Percentiles rank a stretch among this genome's conserved stretches.
phyloP scores from a whole-genome alignment of 2,888 invertebrate genomes.

The Ennomos quercinarius region DNA sequence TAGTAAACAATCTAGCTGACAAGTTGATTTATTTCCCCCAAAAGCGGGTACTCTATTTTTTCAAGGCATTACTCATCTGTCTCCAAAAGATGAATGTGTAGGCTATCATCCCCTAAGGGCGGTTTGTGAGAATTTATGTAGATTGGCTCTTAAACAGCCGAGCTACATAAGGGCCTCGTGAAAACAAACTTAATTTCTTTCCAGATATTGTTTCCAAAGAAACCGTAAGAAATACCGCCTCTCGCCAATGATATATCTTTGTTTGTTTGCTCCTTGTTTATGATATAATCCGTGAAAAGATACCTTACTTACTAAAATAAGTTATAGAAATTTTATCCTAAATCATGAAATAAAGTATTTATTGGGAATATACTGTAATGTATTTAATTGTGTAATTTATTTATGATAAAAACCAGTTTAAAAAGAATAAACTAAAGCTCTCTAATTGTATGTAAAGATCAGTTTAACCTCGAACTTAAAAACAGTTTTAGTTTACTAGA shows the following conservation, averaged over 20 bases:
- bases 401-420: too few species aligned
- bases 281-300: slow-evolving; percentile 5
- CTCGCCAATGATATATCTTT: slow-evolving; percentile 7
- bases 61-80: slow-evolving; percentile 5
- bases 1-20: too few species aligned
- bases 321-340: too few species aligned
- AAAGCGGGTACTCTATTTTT: background rate
- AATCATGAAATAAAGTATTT: too few species aligned
- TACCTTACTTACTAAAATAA: too few species aligned
- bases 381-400: too few species aligned
- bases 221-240: slow-evolving; percentile 7
- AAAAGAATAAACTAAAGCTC: too few species aligned
- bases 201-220: slow-evolving; percentile 9
- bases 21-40: background rate
- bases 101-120: slow-evolving; percentile 4
- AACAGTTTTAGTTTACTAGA: too few species aligned
- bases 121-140: slow-evolving; percentile 15
- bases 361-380: too few species aligned
- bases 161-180: slow-evolving; percentile 1
- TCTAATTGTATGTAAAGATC: too few species aligned
- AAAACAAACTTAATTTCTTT: slow-evolving; percentile 21
- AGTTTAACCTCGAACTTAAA: too few species aligned
- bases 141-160: slow-evolving; percentile 18
- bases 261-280: slow-evolving; percentile 6
- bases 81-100: slow-evolving; percentile 11